These are phyloP conservation scores for Crotalus helleri DNA, from an alignment of 2,113 vertebrate genomes.

Conservation along the genomic window DNA sequence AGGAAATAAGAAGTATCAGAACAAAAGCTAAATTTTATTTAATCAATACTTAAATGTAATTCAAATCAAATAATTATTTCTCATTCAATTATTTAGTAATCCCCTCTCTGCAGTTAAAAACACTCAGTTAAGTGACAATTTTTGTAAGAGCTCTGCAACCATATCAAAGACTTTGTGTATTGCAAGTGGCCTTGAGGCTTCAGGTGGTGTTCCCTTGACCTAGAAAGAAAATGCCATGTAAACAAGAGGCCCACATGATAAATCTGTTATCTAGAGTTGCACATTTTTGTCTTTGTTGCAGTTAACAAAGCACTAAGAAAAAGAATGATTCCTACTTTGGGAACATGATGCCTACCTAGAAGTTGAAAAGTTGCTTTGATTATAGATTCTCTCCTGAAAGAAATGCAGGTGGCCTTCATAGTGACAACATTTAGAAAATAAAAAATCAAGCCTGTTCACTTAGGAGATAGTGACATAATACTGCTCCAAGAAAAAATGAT, in stretches of 20 bases:
- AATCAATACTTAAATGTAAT: not conserved
- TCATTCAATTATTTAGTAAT: not conserved
- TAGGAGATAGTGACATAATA: not conserved
- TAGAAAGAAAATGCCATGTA: not conserved
- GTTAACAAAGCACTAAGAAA: not conserved
- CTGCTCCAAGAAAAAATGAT: not conserved
- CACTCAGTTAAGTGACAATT: not conserved
- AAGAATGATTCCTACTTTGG: not conserved
- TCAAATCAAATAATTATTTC: not conserved
- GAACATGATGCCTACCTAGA: not conserved
- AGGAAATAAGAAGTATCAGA: not conserved
- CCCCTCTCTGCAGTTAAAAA: not conserved
- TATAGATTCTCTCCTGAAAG: not conserved
- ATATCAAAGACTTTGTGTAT: not conserved
- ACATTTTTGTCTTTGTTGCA: not conserved
- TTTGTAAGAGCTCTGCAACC: not conserved
- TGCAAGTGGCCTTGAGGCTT: not conserved
- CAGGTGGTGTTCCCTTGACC: not conserved
- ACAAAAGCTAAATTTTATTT: not conserved
- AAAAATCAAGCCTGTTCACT: not conserved
- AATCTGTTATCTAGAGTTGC: not conserved
- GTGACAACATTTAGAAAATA: not conserved
- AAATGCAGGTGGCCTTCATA: not conserved
- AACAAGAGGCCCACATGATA: not conserved
- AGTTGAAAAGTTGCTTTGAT: not conserved